Conservation (phyloP, 2,888 invertebrate genomes). For the Iphiclides podalirius region DNA sequence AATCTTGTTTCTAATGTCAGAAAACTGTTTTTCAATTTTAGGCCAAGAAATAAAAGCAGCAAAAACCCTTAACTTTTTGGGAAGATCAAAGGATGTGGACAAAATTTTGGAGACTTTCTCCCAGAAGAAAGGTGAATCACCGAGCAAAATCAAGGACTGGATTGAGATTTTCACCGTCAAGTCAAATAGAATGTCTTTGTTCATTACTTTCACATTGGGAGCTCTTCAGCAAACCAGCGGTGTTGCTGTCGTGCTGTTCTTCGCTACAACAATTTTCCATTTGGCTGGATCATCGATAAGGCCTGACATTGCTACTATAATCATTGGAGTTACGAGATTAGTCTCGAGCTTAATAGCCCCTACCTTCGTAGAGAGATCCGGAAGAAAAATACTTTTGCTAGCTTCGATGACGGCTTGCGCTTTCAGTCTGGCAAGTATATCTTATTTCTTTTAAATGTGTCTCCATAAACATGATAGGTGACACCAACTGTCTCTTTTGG, state of each 20-base stretch:
- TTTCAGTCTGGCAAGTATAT: constrained; percentile 34
- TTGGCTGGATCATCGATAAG: constrained; percentile 40
- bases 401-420: constrained; percentile 39
- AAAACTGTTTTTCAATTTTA: constrained; percentile 25
- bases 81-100: constrained; percentile 37
- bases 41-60: constrained; percentile 38
- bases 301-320: constrained; percentile 44
- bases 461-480: too few species aligned
- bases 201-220: constrained; percentile 39
- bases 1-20: too few species aligned
- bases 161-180: constrained; percentile 37
- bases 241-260: constrained; percentile 40
- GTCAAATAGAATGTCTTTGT: constrained; percentile 40
- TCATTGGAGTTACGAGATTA: constrained; percentile 38
- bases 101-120: constrained; percentile 34
- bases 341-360: constrained; percentile 41
- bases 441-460: not conserved
- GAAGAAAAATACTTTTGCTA: constrained; percentile 41
- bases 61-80: constrained; percentile 39
- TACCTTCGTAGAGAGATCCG: constrained; percentile 42
- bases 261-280: constrained; percentile 44
- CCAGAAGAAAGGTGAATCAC: constrained; percentile 25
- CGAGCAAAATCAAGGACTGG: constrained; percentile 33
- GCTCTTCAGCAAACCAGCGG: constrained; percentile 44
- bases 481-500: too few species aligned